phyloP scores from a whole-genome alignment of 2,113 vertebrate genomes.

The Cephalopterus ornatus region DNA sequence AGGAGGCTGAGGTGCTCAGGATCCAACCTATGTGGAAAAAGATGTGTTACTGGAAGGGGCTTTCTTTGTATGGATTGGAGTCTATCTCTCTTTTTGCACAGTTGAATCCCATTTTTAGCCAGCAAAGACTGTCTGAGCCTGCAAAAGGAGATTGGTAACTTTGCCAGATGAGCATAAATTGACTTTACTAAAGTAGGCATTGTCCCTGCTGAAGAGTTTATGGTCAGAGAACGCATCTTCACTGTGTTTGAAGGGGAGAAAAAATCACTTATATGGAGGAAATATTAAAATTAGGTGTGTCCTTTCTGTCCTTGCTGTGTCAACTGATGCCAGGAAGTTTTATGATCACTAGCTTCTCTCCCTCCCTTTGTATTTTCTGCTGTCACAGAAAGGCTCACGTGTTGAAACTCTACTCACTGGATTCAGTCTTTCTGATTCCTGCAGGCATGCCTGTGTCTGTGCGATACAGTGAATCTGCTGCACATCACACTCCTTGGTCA shows the following conservation, averaged over 20 bases:
- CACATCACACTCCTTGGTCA: not conserved
- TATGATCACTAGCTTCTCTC: not conserved
- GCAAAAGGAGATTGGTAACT: not conserved
- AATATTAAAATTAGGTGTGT: not conserved
- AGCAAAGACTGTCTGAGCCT: not conserved
- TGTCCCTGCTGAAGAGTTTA: not conserved
- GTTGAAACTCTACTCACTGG: constrained; percentile 8
- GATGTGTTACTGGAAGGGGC: not conserved
- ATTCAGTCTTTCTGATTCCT: not conserved
- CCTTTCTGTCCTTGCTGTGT: not conserved
- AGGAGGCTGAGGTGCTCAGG: not conserved
- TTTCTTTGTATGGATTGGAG: not conserved
- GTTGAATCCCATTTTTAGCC: not conserved
- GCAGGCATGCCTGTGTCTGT: constrained; percentile 5
- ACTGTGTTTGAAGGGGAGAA: not conserved
- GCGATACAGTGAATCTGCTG: constrained; percentile 25
- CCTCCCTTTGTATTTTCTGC: constrained; percentile 14
- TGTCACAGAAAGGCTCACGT: not conserved
- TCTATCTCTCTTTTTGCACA: not conserved
- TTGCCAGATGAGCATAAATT: not conserved
- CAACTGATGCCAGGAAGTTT: constrained; percentile 23
- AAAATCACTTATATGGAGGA: not conserved
- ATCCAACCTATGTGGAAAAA: not conserved
- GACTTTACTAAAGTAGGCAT: not conserved
- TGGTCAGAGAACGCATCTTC: not conserved